Evolutionary conservation across 2,888 invertebrate species (phyloP).

Genomic region (Gymnoscelis rufifasciata): DNA sequence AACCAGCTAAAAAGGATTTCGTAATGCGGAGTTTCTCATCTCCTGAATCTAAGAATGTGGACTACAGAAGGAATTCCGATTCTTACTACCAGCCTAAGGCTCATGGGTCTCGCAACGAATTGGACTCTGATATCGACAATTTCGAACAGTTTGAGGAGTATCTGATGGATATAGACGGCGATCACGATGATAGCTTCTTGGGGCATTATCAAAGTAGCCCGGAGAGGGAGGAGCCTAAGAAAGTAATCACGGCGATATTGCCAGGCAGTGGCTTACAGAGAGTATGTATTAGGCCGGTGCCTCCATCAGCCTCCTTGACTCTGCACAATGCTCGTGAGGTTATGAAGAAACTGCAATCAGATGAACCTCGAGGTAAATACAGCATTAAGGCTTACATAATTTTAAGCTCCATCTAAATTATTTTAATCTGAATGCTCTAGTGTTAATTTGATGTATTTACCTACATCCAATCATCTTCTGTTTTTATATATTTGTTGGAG

Average conservation of each 20-base stretch:
- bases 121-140: slow-evolving; percentile 67
- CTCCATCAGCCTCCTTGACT: slow-evolving; percentile 45
- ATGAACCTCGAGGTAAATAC: slow-evolving; percentile 48
- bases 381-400: no score
- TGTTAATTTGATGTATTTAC: no score
- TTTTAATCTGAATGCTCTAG: no score
- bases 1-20: slow-evolving; percentile 42
- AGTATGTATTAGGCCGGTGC: slow-evolving; percentile 57
- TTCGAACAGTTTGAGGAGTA: slow-evolving; percentile 68
- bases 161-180: slow-evolving; percentile 68
- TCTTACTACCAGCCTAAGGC: slow-evolving; percentile 56
- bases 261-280: slow-evolving; percentile 70
- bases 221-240: slow-evolving; percentile 59
- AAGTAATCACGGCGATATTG: slow-evolving; percentile 58
- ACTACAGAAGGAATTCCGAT: slow-evolving; percentile 57
- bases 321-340: slow-evolving; percentile 48
- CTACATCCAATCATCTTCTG: no score
- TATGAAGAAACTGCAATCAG: slow-evolving; percentile 50
- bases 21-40: slow-evolving; percentile 65
- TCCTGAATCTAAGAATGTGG: slow-evolving; percentile 59
- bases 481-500: no score
- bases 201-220: slow-evolving; percentile 51
- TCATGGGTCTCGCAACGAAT: slow-evolving; percentile 59
- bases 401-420: no score
- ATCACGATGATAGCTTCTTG: slow-evolving; percentile 52